Evolutionary conservation across 2,888 invertebrate species (phyloP), one percentile per base, ranked within the genome.

Genomic region (Pecten maximus): DNA sequence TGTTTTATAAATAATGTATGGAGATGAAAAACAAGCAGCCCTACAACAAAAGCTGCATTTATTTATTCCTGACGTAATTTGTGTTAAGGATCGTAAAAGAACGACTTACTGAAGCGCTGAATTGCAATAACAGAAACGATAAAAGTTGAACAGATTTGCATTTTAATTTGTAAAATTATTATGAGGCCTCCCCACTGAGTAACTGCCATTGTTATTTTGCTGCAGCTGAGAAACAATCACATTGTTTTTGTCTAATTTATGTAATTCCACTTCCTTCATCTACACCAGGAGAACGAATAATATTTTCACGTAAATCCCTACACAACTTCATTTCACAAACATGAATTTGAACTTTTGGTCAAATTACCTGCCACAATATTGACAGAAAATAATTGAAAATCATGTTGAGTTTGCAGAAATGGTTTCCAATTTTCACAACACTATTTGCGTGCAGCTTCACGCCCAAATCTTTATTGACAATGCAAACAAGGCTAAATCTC

Each of bases 331-430:
- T 74, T 74, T 74, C 74, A 74, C 74, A 74, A 74, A 74, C 74
- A 74, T 74, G 74, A 74, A 28, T 74, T 35, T 28, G 74, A 74
- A 35, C 28, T 35, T 28, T 74, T 35, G 35, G 74, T 35, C 74
- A 35, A 74, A 74, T 74, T 23, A 74, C 23, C 74, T 74, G 74
- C 74, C 74, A 74, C 35, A 28, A 6, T 74, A 74, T 74, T 74
- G 74, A 74, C 74, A 74, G 74, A 74, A 74, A 74, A 74, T 74
- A 74, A 74, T 35, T 74, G 74, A 74, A 28, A 74, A 74, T 74
- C 74, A 28, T 74, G 74, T 74, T 15, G 74, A 74, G 74, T 35
- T 74, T 74, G 74, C 74, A 74, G 74, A 35, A 35, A 35, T 15
- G 2, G 74, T 15, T 74, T 74, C 35, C 74, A 74, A 74, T 74